These are phyloP conservation scores for Aythya baeri DNA, from an alignment of 2,113 vertebrate species.

Conservation along the genomic window DNA sequence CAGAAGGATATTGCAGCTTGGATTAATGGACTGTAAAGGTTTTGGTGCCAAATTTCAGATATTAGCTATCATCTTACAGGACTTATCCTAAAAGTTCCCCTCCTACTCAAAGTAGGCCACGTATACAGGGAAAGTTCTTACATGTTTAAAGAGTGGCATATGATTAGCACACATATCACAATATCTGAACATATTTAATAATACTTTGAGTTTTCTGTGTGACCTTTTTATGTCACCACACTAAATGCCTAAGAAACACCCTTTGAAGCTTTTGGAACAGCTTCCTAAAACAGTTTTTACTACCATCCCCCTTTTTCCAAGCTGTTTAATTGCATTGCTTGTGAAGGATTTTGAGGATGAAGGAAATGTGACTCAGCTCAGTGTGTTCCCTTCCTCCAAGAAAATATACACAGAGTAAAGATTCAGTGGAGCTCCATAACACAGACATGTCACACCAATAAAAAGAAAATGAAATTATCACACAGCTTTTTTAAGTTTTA, in stretches of 20 bases:
- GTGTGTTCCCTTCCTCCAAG: not conserved
- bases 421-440: rapidly evolving
- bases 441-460: not conserved
- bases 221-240: not conserved
- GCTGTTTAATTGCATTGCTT: not conserved
- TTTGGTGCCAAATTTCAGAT: not conserved
- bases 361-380: not conserved
- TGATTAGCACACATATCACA: not conserved
- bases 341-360: not conserved
- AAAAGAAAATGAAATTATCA: not conserved
- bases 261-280: not conserved
- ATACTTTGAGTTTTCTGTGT: rapidly evolving
- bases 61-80: not conserved
- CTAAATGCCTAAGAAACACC: not conserved
- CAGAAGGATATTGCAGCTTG: rapidly evolving
- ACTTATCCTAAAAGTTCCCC: not conserved
- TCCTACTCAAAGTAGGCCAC: not conserved
- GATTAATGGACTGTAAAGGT: not conserved
- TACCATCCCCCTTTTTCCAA: not conserved
- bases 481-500: not conserved
- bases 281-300: not conserved
- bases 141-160: not conserved
- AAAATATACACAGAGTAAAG: not conserved
- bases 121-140: not conserved
- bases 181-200: not conserved